phyloP scores from a whole-genome alignment of 23 tunicate genomes.

The Aplidium turbinatum region DNA sequence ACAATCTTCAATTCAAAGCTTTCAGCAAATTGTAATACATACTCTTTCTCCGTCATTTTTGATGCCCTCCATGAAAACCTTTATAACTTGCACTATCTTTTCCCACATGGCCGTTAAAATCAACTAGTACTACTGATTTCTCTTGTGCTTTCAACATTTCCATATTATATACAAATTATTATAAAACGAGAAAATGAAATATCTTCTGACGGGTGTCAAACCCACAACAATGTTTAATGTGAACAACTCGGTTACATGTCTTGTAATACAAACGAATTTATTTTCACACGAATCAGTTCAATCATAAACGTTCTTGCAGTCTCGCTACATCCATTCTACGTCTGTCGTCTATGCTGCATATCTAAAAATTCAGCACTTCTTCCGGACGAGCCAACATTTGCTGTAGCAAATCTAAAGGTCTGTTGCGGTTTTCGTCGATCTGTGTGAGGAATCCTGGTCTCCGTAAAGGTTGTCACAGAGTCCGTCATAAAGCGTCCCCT shows the following conservation, averaged over 20 bases:
- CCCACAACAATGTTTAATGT: too few relatives aligned
- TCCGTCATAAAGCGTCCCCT: conserved; percentile 10
- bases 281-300: too few relatives aligned
- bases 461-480: conserved; percentile 2
- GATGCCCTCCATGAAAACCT: neutral
- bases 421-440: neutral
- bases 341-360: conserved; percentile 1
- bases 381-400: conserved; percentile 2
- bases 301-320: neutral
- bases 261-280: too few relatives aligned
- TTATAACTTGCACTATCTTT: neutral
- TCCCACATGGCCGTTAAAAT: neutral
- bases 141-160: too few relatives aligned
- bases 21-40: neutral
- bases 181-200: too few relatives aligned
- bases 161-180: too few relatives aligned
- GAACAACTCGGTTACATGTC: too few relatives aligned
- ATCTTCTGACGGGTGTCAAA: too few relatives aligned
- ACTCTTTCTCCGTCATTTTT: neutral
- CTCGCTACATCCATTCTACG: neutral
- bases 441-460: conserved; percentile 12
- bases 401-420: conserved; percentile 14
- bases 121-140: neutral
- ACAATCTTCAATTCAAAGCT: neutral
- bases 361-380: neutral